phyloP scores from a whole-genome alignment of 2,888 invertebrate species.

The Hirtodrosophila histrioides region DNA sequence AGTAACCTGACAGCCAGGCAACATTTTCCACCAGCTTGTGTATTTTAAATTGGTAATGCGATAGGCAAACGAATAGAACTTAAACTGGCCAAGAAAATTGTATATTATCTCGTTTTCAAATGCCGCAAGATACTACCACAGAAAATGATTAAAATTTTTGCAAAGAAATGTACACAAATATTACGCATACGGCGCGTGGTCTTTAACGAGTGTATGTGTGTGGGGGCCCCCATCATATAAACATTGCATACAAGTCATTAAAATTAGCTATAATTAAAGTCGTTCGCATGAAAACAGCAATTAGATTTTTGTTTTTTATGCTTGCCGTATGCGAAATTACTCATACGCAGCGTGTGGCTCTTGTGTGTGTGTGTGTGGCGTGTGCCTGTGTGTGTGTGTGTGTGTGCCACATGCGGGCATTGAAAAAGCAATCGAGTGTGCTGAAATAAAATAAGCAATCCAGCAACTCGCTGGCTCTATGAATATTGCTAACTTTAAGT shows the following conservation, averaged over 20 bases:
- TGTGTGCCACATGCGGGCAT: constrained; percentile 41
- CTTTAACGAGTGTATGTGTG: constrained; percentile 24
- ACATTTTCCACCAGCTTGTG: constrained; percentile 35
- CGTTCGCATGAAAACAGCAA: constrained; percentile 60
- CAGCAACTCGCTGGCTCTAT: constrained; percentile 7
- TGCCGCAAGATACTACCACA: constrained; percentile 1
- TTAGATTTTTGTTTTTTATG: constrained; percentile 47
- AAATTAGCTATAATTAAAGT: constrained; percentile 71
- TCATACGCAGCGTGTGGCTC: constrained; percentile 43
- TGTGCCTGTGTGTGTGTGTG: constrained; percentile 1
- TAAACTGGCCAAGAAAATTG: constrained; percentile 30
- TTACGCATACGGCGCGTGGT: constrained; percentile 65
- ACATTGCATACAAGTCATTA: constrained; percentile 62
- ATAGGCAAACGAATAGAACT: constrained; percentile 30
- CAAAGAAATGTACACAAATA: constrained; percentile 11
- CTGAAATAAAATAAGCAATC: constrained; percentile 16
- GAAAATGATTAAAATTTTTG: constrained; percentile 22
- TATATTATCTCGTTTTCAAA: constrained; percentile 3
- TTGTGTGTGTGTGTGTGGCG: not conserved
- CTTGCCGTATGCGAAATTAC: constrained; percentile 41
- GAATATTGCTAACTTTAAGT: constrained; percentile 4
- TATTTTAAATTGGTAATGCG: constrained; percentile 70
- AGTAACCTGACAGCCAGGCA: constrained; percentile 43
- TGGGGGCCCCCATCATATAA: constrained; percentile 13
- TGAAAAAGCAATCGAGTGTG: constrained; percentile 22